A percentile compares a stretch with the other conserved stretches of the same genome.
Evolutionary conservation across 1,140 invertebrate genomes (phyloP).

Genomic region (Aphidius ervi): DNA sequence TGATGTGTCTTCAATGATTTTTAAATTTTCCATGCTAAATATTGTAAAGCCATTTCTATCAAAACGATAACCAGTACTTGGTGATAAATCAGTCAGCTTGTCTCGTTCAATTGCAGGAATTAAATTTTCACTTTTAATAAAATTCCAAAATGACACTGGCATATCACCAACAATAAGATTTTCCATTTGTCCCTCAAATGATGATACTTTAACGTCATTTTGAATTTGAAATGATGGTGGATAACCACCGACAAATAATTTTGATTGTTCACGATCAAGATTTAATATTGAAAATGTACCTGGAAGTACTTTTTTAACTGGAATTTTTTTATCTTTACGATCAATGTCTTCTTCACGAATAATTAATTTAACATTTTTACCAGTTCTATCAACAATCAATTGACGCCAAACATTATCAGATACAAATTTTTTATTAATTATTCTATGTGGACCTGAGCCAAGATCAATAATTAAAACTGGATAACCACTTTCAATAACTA

Average conservation of each 20-base stretch:
- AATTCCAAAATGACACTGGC: constrained; percentile 93
- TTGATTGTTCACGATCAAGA: constrained; percentile 78
- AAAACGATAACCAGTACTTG: constrained; percentile 74
- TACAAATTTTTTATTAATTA: constrained; percentile 71
- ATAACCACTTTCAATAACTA: constrained; percentile 85
- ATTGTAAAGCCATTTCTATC: constrained; percentile 81
- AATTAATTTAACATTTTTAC: constrained; percentile 75
- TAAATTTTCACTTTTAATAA: constrained; percentile 74
- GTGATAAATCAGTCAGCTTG: constrained; percentile 59
- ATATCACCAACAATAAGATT: constrained; percentile 84
- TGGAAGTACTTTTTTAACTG: constrained; percentile 60
- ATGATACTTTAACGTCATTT: constrained; percentile 62
- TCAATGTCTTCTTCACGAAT: constrained; percentile 70
- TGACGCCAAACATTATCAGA: constrained; percentile 89
- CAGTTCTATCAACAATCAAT: constrained; percentile 80
- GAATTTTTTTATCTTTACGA: constrained; percentile 54
- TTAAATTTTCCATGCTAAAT: constrained; percentile 57
- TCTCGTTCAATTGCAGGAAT: constrained; percentile 68
- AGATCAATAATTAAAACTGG: constrained; percentile 83
- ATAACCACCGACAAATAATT: constrained; percentile 87
- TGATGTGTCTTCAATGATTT: constrained; percentile 55
- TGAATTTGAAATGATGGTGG: constrained; percentile 69
- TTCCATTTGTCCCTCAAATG: constrained; percentile 87
- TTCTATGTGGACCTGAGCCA: constrained; percentile 75
- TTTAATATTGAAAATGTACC: constrained; percentile 81